Evolutionary conservation across 2,888 invertebrate genomes (phyloP).

Genomic region (Alentia gelatinosa): DNA sequence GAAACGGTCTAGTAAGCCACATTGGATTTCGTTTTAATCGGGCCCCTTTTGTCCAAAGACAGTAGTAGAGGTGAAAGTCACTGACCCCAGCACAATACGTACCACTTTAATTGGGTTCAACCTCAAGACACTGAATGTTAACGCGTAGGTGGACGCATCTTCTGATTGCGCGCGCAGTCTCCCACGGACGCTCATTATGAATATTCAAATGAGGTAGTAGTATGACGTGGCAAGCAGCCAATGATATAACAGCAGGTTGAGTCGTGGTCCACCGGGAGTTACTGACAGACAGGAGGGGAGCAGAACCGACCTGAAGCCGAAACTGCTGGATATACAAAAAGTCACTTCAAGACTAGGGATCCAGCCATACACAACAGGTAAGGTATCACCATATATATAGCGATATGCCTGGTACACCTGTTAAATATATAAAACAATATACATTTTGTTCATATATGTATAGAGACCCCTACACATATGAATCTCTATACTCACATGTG

Average conservation of each 20-base stretch:
- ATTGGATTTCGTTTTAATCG: not conserved
- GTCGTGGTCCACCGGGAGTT: not conserved
- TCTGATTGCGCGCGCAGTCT: not conserved
- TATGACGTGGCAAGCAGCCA: not conserved
- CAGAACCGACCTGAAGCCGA: not conserved
- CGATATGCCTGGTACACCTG: not conserved
- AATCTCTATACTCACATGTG: too few species aligned
- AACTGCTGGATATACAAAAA: not conserved
- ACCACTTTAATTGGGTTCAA: not conserved
- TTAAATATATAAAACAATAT: not conserved
- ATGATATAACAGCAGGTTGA: not conserved
- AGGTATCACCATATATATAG: not conserved
- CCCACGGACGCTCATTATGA: conserved; percentile 2
- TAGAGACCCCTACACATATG: not conserved
- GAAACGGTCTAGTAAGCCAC: not conserved
- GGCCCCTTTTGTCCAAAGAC: not conserved
- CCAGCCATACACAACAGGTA: not conserved
- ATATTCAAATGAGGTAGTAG: not conserved
- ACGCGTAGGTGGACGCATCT: not conserved
- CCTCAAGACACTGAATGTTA: not conserved
- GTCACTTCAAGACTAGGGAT: not conserved
- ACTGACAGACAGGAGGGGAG: not conserved
- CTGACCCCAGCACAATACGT: not conserved
- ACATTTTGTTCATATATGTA: not conserved
- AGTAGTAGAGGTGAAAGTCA: not conserved